Base-by-base conservation (phyloP, 2,888 invertebrate genomes). In the Cerastoderma edule region DNA sequence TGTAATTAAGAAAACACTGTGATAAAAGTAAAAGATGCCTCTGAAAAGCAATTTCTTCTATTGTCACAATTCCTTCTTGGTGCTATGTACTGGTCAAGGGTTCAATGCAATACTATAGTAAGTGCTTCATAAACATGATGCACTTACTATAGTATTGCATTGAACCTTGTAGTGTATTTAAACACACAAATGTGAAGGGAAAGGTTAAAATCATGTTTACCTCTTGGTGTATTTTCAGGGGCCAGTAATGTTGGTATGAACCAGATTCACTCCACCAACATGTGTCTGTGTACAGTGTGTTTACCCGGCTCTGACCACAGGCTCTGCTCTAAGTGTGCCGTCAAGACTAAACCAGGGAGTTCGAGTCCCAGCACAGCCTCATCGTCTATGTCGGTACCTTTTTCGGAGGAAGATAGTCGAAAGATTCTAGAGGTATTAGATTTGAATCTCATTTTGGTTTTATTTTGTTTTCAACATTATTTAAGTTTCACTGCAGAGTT, bases 361-460 rank as follows among this genome's bases (percentile, higher is more conserved):
- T 27, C 39, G 24, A 60, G 60, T 60, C 60, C 60, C 2, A 13
- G 24, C 39, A 24, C 39, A 3, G 60, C 35, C 5, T 60, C 60
- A 1, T 39, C 35, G 60, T 39, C 33, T 39, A 22, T 60, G 24
- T 60, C 60, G 19, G 39, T 60, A 22, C 39, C 60, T 24, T n/a
- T n/a, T n/a, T n/a, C n/a, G n/a, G 60, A 60, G 39, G 60, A 60
- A 33, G 24, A 60, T 33, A 30, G 60, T 39, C 60, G 39, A 6
- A 24, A 39, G 60, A 35, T 60, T 24, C 27, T 60, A 27, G 39
- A 60, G 60, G 60, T 60, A 57, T 16, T n/a, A 50, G 22, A 10
- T 22, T 22, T 16, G 6, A n/a, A n/a, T 50, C 50, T 50, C n/a
- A 16, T 50, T 50, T 50, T 50, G n/a, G n/a, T n/a, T n/a, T 22